Percentiles rank a stretch among this genome's conserved stretches.
These are phyloP conservation scores for Enteromius radiatus DNA, from an alignment of 2,797 vertebrate genomes.

Conservation along the genomic window DNA sequence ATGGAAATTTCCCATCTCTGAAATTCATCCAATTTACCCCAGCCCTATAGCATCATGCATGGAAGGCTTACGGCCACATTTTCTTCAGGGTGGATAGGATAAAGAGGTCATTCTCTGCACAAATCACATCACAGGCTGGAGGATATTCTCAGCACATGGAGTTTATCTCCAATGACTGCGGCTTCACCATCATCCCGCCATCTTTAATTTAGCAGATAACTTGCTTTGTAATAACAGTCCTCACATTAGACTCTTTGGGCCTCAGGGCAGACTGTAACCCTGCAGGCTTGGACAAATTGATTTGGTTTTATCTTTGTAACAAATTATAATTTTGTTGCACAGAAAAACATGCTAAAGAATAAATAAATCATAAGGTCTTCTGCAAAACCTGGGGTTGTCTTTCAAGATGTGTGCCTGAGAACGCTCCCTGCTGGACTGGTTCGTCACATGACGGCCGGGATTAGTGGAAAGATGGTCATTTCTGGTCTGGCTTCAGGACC, in stretches of 20 bases:
- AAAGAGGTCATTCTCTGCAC: conserved; percentile 31
- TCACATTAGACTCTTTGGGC: neutral
- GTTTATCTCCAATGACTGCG: neutral
- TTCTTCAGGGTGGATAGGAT: conserved; percentile 28
- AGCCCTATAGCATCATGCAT: conserved; percentile 16
- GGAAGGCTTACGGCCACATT: conserved; percentile 11
- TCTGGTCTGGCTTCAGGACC: neutral
- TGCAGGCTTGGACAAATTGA: neutral
- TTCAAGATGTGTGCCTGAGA: neutral
- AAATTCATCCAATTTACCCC: conserved; percentile 38
- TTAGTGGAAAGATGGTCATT: neutral
- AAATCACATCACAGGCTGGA: neutral
- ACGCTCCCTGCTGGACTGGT: neutral
- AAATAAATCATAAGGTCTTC: neutral
- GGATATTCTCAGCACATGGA: conserved; percentile 22
- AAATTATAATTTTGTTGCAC: neutral
- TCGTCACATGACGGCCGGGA: neutral
- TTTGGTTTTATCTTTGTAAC: neutral
- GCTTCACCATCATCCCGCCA: conserved; percentile 18
- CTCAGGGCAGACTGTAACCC: neutral
- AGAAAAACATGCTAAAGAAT: neutral
- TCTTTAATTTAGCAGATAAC: conserved; percentile 37
- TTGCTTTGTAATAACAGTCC: neutral
- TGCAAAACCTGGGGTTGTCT: neutral
- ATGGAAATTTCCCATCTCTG: conserved; percentile 45